Base-by-base conservation (phyloP, 2,888 invertebrate species). In the Limenitis camilla region DNA sequence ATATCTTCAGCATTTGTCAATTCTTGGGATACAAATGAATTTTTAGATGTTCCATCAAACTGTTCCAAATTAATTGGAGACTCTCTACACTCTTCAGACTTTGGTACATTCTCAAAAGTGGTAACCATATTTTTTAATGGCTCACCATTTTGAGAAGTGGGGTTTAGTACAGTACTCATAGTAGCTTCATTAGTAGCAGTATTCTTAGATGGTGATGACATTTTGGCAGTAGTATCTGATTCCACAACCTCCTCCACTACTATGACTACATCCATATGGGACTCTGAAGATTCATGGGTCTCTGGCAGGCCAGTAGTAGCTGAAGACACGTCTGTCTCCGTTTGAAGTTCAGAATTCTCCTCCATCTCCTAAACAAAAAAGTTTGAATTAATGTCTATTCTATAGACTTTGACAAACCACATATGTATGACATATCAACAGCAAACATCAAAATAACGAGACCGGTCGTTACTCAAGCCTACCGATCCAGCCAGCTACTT, bases 301-400 rank as follows among this genome's bases (percentile, higher is more conserved):
- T 78, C 78, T 29, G 72, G 72, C 5, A 74, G 69, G 59, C 83
- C 81, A 35, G 72, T 75, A 11, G 81, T 81, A 44, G 82, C 81
- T 29, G 85, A 81, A 33, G 85, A 77, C 53, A 84, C 81, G 57
- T 83, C 81, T 42, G 81, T 81, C 68, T 84, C 85, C 81, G 82
- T 81, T 67, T 78, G 78, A 52, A 68, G 62, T 58, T 80, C 80
- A 57, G 83, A 66, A 60, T 64, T 74, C 62, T 85, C 84, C 63
- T 83, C 85, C 85, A 84, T 85, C 63, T 72, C 74, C 82, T 84
- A 76, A 61, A 59, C 49, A 61, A 54, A 61, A 49, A 52, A 44
- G 6, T 44, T 40, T 43, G 40, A 48, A 10, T 54, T 50, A 42
- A 40, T 39, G 52, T 9, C 31, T 28, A 31, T 32, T 46, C 28